phyloP scores from a whole-genome alignment of 2,797 vertebrate species.

The Perodicticus potto region DNA sequence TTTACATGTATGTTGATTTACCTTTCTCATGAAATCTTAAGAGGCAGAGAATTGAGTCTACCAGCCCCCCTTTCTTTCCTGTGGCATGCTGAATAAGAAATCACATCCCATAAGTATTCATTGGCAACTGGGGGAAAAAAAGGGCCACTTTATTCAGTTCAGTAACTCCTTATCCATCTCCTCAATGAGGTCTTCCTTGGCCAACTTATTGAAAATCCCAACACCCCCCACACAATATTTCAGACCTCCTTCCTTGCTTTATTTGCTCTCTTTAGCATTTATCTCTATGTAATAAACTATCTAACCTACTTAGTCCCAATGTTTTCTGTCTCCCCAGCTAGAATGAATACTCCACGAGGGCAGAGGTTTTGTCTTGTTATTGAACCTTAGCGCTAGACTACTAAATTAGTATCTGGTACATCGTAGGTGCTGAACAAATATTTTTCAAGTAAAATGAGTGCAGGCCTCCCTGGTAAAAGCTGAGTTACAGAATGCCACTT shows the following conservation, averaged over 20 bases:
- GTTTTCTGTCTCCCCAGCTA: not conserved
- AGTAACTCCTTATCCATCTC: not conserved
- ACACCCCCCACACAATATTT: not conserved
- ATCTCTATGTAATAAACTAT: not conserved
- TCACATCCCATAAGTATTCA: not conserved
- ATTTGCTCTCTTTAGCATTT: not conserved
- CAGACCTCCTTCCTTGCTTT: not conserved
- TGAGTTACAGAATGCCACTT: not conserved
- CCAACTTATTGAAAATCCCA: not conserved
- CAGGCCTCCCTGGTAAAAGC: not conserved
- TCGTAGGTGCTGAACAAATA: not conserved
- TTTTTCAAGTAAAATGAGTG: constrained; percentile 3
- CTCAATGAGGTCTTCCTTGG: not conserved
- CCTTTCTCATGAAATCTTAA: not conserved
- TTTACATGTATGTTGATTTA: not conserved
- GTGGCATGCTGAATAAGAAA: not conserved
- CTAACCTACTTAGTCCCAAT: not conserved
- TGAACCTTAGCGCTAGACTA: not conserved
- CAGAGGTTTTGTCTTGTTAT: not conserved
- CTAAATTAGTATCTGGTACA: not conserved
- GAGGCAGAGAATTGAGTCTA: not conserved
- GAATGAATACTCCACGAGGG: not conserved
- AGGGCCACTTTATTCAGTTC: not conserved
- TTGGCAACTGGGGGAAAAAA: not conserved
- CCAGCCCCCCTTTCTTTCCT: not conserved